Evolutionary conservation across 2,797 vertebrate genomes (phyloP), one percentile per base, ranked within the genome.

Genomic region (Falco cherrug): DNA sequence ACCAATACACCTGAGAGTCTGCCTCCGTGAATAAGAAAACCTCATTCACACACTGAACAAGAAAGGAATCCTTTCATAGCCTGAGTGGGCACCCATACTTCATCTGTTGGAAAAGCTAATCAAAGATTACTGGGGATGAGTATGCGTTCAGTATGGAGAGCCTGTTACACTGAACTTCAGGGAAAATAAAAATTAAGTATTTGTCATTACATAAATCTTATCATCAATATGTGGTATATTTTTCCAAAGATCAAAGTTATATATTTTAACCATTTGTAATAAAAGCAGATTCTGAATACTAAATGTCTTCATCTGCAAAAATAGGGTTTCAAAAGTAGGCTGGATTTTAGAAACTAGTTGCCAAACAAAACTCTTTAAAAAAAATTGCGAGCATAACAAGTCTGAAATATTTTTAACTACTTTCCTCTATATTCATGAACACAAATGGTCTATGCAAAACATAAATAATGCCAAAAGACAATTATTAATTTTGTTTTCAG

Each of bases 1-100:
- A 35, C 24, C 7, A 6, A 14, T 0, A 0, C 19, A 71, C 29
- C 37, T 1, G 2, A 68, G 22, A 76, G 20, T 35, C 12, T 1
- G 0, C 26, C n/a, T 37, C 19, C 11, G 35, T 5, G 31, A 31
- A 1, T 19, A 22, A 25, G 13, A 59, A 64, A 74, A 20, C 16
- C 28, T n/a, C 24, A 31, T 45, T 50, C 51, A 74, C 3, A 2
- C 1, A 10, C 15, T 13, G n/a, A 59, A 28, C 2, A 4, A 47
- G n/a, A 50, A 21, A 28, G 16, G 31, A 74, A 50, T 31, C 4
- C 31, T 48, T 50, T 28, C 39, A 56, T 5, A 68, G 61, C 29
- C 33, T 31, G 41, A 68, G 37, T 11, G 33, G 16, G n/a, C 14
- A 70, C 37, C 4, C 7, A 14, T 13, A 29, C 11, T 54, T 50